These are phyloP conservation scores for Cinclus mexicanus DNA, from an alignment of 2,113 vertebrate species.

Conservation along the genomic window DNA sequence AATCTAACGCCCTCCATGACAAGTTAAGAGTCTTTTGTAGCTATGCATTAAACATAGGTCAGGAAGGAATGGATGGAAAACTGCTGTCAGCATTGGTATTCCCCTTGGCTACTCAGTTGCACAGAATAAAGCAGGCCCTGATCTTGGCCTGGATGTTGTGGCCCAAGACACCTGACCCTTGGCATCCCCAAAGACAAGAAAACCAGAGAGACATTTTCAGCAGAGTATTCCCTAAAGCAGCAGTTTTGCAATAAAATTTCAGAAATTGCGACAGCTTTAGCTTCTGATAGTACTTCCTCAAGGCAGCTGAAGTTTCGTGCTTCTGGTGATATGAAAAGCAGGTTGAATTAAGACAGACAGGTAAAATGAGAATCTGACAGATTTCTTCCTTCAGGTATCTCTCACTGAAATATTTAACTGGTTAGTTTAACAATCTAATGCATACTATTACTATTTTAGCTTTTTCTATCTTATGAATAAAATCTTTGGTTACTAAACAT, in stretches of 20 bases:
- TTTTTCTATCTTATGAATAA: neutral
- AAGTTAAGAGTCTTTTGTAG: constrained; percentile 36
- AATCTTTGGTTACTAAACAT: neutral
- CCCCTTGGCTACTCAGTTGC: neutral
- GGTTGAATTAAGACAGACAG: neutral
- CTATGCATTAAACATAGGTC: constrained; percentile 56
- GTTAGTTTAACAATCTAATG: neutral
- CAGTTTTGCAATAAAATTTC: neutral
- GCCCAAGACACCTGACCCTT: neutral
- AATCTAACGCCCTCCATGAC: constrained; percentile 4
- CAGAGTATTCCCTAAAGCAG: neutral
- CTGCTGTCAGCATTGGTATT: neutral
- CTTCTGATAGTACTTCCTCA: neutral
- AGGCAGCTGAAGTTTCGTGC: neutral
- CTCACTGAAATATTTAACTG: neutral
- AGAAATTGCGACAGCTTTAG: neutral
- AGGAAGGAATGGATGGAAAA: neutral
- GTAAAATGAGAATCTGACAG: neutral
- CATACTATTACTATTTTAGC: neutral
- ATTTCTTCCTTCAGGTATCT: neutral
- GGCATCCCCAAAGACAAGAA: neutral
- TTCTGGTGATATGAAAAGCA: neutral
- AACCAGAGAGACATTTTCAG: neutral
- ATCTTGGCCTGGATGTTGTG: neutral
- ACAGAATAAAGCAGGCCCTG: neutral